Percentiles rank a stretch among this genome's conserved stretches.
Evolutionary conservation across 1,140 invertebrate species (phyloP).

Genomic region (Hypsibius dujardini): DNA sequence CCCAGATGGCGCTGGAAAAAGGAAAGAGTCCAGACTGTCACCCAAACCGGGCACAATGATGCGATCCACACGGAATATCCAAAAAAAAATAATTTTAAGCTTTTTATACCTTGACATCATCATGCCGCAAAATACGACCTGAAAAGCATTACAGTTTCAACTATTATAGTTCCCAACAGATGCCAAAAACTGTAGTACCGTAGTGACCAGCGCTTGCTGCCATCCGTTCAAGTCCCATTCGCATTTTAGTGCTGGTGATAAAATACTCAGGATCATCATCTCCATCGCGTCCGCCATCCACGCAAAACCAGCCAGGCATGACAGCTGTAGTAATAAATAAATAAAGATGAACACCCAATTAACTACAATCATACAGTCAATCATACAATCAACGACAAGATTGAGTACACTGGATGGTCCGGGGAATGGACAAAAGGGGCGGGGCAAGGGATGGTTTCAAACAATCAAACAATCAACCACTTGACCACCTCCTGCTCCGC

Average conservation of each 20-base stretch:
- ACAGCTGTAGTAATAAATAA: no score
- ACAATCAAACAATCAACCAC: no score
- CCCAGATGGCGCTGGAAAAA: slow-evolving; percentile 63
- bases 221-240: slow-evolving; percentile 74
- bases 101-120: slow-evolving; percentile 52
- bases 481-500: no score
- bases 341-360: no score
- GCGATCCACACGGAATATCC: no score
- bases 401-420: no score
- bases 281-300: slow-evolving; percentile 98
- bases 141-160: slow-evolving; percentile 29
- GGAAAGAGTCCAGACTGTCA: neutral
- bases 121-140: slow-evolving; percentile 87
- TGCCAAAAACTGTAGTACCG: slow-evolving; percentile 31
- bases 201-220: slow-evolving; percentile 53
- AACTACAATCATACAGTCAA: no score
- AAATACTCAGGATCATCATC: slow-evolving; percentile 84
- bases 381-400: no score
- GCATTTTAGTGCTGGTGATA: slow-evolving; percentile 77
- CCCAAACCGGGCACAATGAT: no score
- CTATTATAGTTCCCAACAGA: slow-evolving; percentile 20
- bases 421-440: no score
- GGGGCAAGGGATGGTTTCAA: no score
- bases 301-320: slow-evolving; percentile 62
- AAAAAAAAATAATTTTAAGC: no score